Evolutionary conservation across 2,797 vertebrate genomes (phyloP).

Genomic region (Brotogeris chrysoptera): DNA sequence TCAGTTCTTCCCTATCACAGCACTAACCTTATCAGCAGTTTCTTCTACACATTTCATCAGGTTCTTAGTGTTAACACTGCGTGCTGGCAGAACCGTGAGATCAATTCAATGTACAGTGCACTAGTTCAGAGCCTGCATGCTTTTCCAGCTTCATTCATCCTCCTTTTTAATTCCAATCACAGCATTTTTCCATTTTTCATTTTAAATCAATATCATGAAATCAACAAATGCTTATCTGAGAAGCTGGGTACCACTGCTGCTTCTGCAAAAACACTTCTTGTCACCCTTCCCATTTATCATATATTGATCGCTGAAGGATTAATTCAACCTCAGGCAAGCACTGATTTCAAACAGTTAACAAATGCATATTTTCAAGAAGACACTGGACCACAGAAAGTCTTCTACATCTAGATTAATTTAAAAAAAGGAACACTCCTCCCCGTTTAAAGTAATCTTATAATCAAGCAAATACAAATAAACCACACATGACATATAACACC

Average conservation of each 20-base stretch:
- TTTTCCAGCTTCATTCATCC: not conserved
- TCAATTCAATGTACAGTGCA: not conserved
- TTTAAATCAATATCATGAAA: not conserved
- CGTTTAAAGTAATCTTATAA: not conserved
- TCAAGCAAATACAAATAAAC: not conserved
- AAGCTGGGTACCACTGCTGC: not conserved
- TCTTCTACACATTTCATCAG: not conserved
- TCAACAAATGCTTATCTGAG: not conserved
- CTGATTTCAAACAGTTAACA: not conserved
- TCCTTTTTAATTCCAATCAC: not conserved
- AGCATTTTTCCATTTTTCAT: not conserved
- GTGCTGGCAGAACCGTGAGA: not conserved
- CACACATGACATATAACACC: not conserved
- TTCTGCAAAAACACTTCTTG: not conserved
- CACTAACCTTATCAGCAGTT: not conserved
- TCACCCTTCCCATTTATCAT: not conserved
- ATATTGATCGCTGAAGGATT: not conserved
- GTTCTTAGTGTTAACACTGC: not conserved
- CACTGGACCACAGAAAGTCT: not conserved
- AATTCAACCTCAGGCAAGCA: not conserved
- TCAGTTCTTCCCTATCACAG: not conserved
- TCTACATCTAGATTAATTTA: not conserved
- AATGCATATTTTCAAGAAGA: not conserved
- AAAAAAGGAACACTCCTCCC: not conserved
- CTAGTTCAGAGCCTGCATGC: not conserved